Base-by-base conservation (phyloP, 2,888 invertebrate genomes). In the Psylliodes chrysocephalus region DNA sequence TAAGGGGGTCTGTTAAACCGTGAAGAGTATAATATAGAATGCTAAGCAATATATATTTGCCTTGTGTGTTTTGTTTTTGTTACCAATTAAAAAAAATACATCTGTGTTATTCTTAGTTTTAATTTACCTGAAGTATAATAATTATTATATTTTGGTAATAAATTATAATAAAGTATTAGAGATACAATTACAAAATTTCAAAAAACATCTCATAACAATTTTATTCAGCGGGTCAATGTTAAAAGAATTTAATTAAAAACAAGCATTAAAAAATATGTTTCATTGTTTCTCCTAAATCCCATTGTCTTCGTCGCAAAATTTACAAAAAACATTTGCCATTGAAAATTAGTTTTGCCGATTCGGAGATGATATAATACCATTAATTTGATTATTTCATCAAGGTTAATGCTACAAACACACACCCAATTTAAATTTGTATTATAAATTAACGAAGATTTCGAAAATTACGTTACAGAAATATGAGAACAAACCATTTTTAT, bases 311-410 rank as follows among this genome's bases (percentile, higher is more conserved):
- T 25, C 8, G 33, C n/a, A 30, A 49, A 49, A 17, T 18, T 33
- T 33, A 4, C 49, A 33, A 51, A n/a, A 30, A 51, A 46, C 10
- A 33, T n/a, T 33, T 30, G 51, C 17, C 51, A 51, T 51, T 51
- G 51, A 51, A 51, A 51, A 33, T 51, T 33, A 5, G 15, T 33
- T 51, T 25, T 51, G 51, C 25, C 33, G n/a, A 17, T 51, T 3
- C 15, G 30, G 15, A 33, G 51, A 51, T 51, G 51, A 51, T 51
- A 51, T 51, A 51, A 51, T 51, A 51, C 51, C 18, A 51, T 33
- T 33, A 33, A 18, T 51, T 51, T n/a, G n/a, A n/a, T 22, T 46
- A n/a, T 46, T 33, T 33, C 33, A n/a, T 51, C 51, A 51, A 51
- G 51, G 51, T 33, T 51, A 19, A 33, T 14, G 17, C 12, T 51